phyloP scores from a whole-genome alignment of 2,113 vertebrate species.

The Chlamydotis undulata region DNA sequence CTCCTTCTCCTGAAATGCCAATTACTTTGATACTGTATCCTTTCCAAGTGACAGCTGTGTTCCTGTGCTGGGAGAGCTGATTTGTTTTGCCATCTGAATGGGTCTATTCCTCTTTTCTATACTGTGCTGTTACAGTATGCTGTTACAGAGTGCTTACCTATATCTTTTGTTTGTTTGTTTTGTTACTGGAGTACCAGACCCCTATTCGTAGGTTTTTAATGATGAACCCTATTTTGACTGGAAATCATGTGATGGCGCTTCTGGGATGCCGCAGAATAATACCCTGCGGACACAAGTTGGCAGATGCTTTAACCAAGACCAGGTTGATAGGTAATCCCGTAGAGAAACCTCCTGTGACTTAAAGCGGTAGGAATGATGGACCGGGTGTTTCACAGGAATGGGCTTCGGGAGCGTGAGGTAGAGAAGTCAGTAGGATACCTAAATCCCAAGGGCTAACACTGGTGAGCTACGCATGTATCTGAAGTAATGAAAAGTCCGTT shows the following conservation, averaged over 20 bases:
- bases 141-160: neutral
- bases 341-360: neutral
- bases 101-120: neutral
- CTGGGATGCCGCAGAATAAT: neutral
- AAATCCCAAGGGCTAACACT: neutral
- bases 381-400: neutral
- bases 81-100: neutral
- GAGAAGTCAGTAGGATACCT: neutral
- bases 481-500: neutral
- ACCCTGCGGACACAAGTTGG: too few relatives aligned
- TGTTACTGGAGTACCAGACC: neutral
- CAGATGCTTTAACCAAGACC: neutral
- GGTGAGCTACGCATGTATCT: fast-evolving
- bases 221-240: neutral
- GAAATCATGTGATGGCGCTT: neutral
- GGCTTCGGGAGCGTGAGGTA: neutral
- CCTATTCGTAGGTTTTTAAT: neutral
- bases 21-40: neutral
- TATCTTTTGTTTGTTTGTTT: too few relatives aligned
- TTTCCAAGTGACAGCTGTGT: neutral
- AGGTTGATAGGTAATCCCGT: neutral
- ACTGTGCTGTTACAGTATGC: neutral
- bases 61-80: neutral
- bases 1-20: neutral
- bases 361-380: neutral